These are phyloP conservation scores for Tetrax tetrax DNA, from an alignment of 2,113 vertebrate species.

Conservation along the genomic window DNA sequence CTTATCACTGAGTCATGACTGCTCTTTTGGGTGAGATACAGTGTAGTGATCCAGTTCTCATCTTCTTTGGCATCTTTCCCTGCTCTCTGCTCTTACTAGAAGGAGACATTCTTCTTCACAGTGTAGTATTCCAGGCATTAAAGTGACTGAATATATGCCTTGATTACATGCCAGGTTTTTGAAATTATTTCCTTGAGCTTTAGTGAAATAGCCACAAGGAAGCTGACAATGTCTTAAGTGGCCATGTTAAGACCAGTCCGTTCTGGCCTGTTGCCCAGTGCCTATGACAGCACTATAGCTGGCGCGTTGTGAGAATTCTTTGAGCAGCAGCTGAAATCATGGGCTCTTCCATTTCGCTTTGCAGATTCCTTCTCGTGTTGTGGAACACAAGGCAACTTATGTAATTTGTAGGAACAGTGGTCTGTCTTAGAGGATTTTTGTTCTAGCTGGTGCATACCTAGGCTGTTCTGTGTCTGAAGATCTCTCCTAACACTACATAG, in stretches of 20 bases:
- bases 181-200: not conserved
- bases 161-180: slow-evolving; percentile 10
- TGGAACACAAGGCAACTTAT: not conserved
- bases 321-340: not conserved
- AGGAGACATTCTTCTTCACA: not conserved
- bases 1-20: not conserved
- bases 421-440: not conserved
- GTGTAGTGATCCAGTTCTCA: not conserved
- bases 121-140: not conserved
- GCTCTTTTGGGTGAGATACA: slow-evolving; percentile 33
- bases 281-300: not conserved
- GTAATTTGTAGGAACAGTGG: not conserved
- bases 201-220: not conserved
- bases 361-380: not conserved
- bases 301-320: not conserved
- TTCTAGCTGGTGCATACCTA: not conserved
- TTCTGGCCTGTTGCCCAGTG: not conserved
- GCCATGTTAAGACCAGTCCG: not conserved
- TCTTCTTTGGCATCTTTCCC: slow-evolving; percentile 7
- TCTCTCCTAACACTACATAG: not conserved
- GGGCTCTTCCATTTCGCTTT: not conserved
- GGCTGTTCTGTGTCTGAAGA: not conserved
- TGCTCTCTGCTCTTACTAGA: not conserved
- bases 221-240: not conserved
- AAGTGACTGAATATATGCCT: not conserved